Base-by-base conservation (phyloP, 2,797 vertebrate species). In the Eulemur coronatus region DNA sequence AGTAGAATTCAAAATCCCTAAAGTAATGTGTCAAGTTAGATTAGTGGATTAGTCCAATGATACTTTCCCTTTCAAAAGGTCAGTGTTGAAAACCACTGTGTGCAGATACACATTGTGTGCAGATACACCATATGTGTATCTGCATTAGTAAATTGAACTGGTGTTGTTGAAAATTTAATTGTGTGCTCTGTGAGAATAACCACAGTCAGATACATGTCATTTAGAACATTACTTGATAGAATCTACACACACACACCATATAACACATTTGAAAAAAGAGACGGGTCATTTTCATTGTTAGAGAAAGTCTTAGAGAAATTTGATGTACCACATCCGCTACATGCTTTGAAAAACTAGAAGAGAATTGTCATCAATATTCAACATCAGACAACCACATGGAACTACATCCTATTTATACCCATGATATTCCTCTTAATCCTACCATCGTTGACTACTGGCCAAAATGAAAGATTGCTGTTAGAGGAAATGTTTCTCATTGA, bases 1-100 rank as follows among this genome's bases (percentile, higher is more conserved):
- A 84, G 17, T 73, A 78, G 46, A 93, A 89, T 65, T 70, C 14
- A 91, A 76, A 95, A 65, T 84, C 35, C 55, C 17, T 82, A 50
- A 95, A 96, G 55, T 57, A 82, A 84, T 88, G 7, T 91, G 63
- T 97, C 79, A 70, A 59, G 18, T 81, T 95, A 92, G n/a, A 92
- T 88, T 81, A 89, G 59, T 78, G 55, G 48, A 65, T 38, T 93
- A 73, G 69, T 73, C 73, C 38, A 92, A 80, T 35, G n/a, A 81
- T 78, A 50, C 35, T 76, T 85, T 87, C 82, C 43, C 52, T 89
- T 85, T 69, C 63, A 69, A n/a, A 95, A 89, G 72, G 57, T 84
- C 79, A 91, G n/a, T 63, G 59, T 46, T 69, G 88, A 92, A 89
- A 91, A 91, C 9, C 43, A 43, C 7, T 8, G 7, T 43, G 43